Percentiles rank a stretch among this genome's conserved stretches.
Evolutionary conservation across 2,113 vertebrate species (phyloP).

Genomic region (Clinocottus analis): DNA sequence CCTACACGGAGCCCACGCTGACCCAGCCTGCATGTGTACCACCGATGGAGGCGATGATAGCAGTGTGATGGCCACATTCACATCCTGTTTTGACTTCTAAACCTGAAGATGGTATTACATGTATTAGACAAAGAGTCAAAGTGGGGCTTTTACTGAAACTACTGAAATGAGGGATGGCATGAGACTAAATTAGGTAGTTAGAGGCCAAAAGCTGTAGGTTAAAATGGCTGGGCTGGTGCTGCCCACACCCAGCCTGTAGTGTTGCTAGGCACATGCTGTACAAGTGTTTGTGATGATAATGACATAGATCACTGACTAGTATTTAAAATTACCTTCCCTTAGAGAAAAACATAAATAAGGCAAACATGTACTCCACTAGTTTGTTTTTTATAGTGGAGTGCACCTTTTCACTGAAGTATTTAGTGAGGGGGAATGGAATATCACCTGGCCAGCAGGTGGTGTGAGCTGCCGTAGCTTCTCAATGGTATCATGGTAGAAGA

Average conservation of each 20-base stretch:
- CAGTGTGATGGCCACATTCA: neutral
- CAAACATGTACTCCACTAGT: slow-evolving; percentile 16
- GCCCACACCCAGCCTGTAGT: slow-evolving; percentile 22
- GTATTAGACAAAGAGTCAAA: slow-evolving; percentile 3
- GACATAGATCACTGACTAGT: slow-evolving; percentile 17
- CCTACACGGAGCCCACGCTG: slow-evolving; percentile 37
- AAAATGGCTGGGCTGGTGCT: slow-evolving; percentile 18
- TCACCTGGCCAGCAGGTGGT: slow-evolving; percentile 54
- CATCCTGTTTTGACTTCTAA: slow-evolving; percentile 17
- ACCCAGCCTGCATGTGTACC: slow-evolving; percentile 48
- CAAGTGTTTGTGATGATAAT: neutral
- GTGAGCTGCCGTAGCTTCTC: slow-evolving; percentile 21
- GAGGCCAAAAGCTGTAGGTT: slow-evolving; percentile 12
- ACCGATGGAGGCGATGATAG: slow-evolving; percentile 6
- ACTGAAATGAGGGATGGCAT: slow-evolving; percentile 7
- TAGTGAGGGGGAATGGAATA: neutral
- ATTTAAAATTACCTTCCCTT: slow-evolving; percentile 16
- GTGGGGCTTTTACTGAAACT: slow-evolving; percentile 4
- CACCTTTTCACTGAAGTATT: slow-evolving; percentile 57
- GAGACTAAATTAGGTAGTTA: slow-evolving; percentile 29
- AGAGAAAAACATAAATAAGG: slow-evolving; percentile 26
- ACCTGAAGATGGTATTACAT: slow-evolving; percentile 16
- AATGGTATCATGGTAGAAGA: slow-evolving; percentile 11
- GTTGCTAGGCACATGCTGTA: slow-evolving; percentile 35
- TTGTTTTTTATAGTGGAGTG: slow-evolving; percentile 55